A percentile compares a stretch with the other conserved stretches of the same genome.
Evolutionary conservation across 2,113 vertebrate genomes (phyloP).

Genomic region (Variabilichromis moorii): DNA sequence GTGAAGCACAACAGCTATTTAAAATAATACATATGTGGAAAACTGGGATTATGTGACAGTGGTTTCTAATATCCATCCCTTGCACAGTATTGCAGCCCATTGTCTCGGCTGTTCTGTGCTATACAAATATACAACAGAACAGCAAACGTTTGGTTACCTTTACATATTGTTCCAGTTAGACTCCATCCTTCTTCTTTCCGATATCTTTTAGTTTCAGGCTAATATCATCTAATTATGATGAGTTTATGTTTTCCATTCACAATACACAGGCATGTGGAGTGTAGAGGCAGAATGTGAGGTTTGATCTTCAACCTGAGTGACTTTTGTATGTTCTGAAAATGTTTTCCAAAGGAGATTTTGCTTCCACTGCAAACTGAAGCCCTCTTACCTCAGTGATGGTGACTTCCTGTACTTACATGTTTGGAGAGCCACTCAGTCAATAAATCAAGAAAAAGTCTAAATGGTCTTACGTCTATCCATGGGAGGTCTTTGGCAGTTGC

Average conservation of each 20-base stretch:
- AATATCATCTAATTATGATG: not conserved
- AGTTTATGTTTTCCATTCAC: not conserved
- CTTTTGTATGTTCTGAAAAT: slow-evolving; percentile 13
- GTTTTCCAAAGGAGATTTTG: slow-evolving; percentile 26
- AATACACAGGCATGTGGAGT: not conserved
- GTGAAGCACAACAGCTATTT: not conserved
- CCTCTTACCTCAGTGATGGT: slow-evolving; percentile 42
- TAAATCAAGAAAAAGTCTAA: slow-evolving; percentile 28
- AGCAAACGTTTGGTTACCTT: not conserved
- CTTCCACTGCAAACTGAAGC: slow-evolving; percentile 6
- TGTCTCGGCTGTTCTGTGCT: not conserved
- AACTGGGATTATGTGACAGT: not conserved
- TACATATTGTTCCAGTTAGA: not conserved
- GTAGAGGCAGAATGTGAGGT: not conserved
- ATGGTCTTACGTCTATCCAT: slow-evolving; percentile 21
- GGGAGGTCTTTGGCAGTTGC: slow-evolving; percentile 36
- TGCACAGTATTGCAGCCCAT: not conserved
- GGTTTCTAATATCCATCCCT: not conserved
- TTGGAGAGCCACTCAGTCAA: slow-evolving; percentile 26
- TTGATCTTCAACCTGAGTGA: not conserved
- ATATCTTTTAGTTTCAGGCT: not conserved
- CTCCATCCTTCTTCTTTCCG: not conserved
- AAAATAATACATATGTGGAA: not conserved
- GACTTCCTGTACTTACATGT: slow-evolving; percentile 52
- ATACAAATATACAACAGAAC: not conserved